phyloP scores from a whole-genome alignment of 2,797 vertebrate genomes.

The Rhincodon typus region DNA sequence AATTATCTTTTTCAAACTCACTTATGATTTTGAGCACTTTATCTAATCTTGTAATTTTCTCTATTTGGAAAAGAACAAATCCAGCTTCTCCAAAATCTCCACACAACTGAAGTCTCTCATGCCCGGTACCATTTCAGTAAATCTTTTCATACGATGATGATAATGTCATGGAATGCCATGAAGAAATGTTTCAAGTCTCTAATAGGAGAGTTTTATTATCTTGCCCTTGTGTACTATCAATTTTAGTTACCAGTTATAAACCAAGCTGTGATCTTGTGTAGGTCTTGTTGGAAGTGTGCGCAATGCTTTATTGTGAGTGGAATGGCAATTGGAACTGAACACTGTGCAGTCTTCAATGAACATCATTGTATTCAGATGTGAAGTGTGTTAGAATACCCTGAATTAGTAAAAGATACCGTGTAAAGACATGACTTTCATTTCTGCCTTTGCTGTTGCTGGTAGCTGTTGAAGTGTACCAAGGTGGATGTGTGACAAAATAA shows the following conservation, averaged over 20 bases:
- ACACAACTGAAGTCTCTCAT: background rate
- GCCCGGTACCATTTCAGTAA: background rate
- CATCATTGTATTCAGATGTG: background rate
- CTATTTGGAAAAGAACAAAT: background rate
- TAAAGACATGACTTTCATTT: background rate
- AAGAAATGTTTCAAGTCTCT: background rate
- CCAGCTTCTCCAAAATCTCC: background rate
- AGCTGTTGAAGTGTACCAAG: background rate
- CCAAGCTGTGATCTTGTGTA: background rate
- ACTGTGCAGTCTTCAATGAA: background rate
- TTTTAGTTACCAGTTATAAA: background rate
- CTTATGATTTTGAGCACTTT: background rate
- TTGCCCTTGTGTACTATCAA: background rate
- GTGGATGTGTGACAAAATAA: background rate
- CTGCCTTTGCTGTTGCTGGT: background rate
- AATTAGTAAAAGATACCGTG: background rate
- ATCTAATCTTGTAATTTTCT: background rate
- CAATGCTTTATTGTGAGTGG: background rate
- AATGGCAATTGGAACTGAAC: background rate
- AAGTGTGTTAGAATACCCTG: background rate
- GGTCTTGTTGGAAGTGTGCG: background rate
- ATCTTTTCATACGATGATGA: background rate
- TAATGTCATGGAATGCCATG: background rate
- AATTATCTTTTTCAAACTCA: background rate
- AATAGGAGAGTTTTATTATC: background rate